These are phyloP conservation scores for Phalanger gymnotis DNA, from an alignment of 2,797 vertebrate species.

Conservation along the genomic window DNA sequence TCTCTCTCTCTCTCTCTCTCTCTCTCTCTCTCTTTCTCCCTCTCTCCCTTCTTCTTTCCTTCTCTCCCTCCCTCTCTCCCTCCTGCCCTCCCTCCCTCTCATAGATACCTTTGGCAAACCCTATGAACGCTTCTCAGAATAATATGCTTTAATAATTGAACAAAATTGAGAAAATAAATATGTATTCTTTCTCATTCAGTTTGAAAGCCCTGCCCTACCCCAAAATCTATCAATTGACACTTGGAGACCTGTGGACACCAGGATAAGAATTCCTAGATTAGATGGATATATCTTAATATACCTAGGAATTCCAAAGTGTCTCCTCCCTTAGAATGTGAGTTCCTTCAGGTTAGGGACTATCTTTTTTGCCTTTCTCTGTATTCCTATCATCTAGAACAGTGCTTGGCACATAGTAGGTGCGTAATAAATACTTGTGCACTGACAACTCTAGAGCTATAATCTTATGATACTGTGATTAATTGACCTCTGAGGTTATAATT, in stretches of 20 bases:
- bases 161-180: background rate
- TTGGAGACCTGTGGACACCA: background rate
- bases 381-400: background rate
- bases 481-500: background rate
- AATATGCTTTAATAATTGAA: background rate
- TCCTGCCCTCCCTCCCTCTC: background rate
- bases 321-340: background rate
- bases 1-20: fast-evolving
- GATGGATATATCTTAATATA: background rate
- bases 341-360: background rate
- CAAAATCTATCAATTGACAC: background rate
- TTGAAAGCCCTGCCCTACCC: background rate
- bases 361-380: background rate
- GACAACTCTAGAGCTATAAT: background rate
- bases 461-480: background rate
- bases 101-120: background rate
- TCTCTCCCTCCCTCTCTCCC: too few species aligned
- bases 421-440: background rate
- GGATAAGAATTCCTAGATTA: background rate
- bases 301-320: background rate
- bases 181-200: background rate
- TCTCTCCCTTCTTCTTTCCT: too few species aligned
- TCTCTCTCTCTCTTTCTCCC: too few species aligned
- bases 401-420: background rate
- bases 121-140: background rate